A percentile compares a stretch with the other conserved stretches of the same genome.
These are phyloP conservation scores for Carassius auratus DNA, from an alignment of 2,113 vertebrate genomes.

Conservation along the genomic window DNA sequence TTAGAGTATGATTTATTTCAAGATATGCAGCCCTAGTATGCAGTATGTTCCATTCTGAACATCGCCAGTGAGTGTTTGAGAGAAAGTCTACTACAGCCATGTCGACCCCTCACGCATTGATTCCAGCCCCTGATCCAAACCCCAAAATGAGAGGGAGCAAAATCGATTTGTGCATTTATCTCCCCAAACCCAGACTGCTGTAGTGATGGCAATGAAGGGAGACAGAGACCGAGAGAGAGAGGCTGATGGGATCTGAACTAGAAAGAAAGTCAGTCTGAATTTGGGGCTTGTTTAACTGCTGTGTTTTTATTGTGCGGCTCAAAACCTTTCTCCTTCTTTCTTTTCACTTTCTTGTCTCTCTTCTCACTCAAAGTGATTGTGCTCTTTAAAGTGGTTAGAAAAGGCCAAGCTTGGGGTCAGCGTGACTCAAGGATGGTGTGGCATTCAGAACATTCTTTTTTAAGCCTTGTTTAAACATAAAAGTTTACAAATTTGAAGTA, in stretches of 20 bases:
- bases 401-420: background rate
- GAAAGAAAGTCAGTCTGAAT: constrained; percentile 47
- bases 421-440: background rate
- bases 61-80: constrained; percentile 14
- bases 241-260: constrained; percentile 41
- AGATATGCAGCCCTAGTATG: background rate
- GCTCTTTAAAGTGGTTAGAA: constrained; percentile 44
- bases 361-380: constrained; percentile 22
- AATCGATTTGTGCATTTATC: constrained; percentile 62
- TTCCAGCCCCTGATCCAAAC: constrained; percentile 46
- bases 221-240: constrained; percentile 30
- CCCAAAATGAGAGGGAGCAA: constrained; percentile 48
- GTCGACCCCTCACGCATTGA: constrained; percentile 49
- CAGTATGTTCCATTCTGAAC: background rate
- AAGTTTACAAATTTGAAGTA: too few relatives aligned
- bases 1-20: background rate
- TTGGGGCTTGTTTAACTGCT: background rate
- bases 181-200: constrained; percentile 60
- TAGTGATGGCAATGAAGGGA: constrained; percentile 45
- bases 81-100: constrained; percentile 33
- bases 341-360: background rate
- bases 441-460: background rate
- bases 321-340: constrained; percentile 6
- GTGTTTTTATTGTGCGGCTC: background rate
- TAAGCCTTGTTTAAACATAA: too few relatives aligned